Percentiles rank a stretch among this genome's conserved stretches.
These are phyloP conservation scores for Xyliphius kryptos DNA, from an alignment of 2,113 vertebrate genomes.

Conservation along the genomic window DNA sequence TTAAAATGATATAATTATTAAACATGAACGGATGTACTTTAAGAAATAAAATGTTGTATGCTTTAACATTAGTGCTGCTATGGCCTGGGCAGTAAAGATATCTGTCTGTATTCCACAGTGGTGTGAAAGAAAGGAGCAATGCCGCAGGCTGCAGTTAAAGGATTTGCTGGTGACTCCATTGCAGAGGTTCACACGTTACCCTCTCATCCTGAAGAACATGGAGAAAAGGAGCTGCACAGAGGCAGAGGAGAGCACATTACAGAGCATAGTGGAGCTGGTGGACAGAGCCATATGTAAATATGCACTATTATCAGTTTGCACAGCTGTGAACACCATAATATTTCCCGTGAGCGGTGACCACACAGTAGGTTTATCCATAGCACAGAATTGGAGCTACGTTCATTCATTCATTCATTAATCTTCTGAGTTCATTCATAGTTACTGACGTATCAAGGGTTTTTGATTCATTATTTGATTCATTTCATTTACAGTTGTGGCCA, in stretches of 20 bases:
- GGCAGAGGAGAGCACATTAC: constrained; percentile 61
- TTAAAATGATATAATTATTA: neutral
- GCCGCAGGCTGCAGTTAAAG: constrained; percentile 69
- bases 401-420: no score
- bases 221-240: constrained; percentile 65
- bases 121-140: constrained; percentile 78
- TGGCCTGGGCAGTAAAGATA: no score
- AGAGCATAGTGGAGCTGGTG: constrained; percentile 73
- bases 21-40: no score
- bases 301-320: neutral
- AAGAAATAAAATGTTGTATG: no score
- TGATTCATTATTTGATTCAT: no score
- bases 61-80: no score
- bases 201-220: constrained; percentile 79
- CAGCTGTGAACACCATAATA: neutral
- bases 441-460: no score
- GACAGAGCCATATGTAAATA: constrained; percentile 79
- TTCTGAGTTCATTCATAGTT: no score
- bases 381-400: neutral
- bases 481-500: no score
- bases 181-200: constrained; percentile 76
- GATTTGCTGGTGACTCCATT: constrained; percentile 81
- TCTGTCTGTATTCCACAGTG: constrained; percentile 61
- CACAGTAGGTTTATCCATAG: neutral
- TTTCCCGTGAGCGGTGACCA: neutral